Evolutionary conservation across 2,797 vertebrate genomes (phyloP).

Genomic region (Apodemus agrarius): DNA sequence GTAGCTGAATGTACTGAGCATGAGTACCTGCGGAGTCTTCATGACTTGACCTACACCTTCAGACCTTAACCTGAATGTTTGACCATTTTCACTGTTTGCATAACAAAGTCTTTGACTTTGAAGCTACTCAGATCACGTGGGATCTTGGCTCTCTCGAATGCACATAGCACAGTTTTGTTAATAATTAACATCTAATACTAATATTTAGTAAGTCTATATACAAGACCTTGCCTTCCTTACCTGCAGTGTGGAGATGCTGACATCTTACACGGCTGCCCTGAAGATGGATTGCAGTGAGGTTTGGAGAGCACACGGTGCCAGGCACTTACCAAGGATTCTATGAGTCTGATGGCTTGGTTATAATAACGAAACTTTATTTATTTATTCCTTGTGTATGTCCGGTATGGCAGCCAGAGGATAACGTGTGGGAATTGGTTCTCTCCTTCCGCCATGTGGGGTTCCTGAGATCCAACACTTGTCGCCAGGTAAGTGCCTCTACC

Average conservation of each 20-base stretch:
- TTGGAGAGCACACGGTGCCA: neutral
- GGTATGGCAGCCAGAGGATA: neutral
- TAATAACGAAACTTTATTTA: neutral
- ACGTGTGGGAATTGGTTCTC: neutral
- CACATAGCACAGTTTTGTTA: neutral
- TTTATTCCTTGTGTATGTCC: neutral
- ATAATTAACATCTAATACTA: neutral
- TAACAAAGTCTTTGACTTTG: neutral
- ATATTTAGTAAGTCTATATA: neutral
- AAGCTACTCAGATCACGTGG: slow-evolving; percentile 25
- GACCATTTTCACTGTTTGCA: neutral
- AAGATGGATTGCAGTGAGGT: neutral
- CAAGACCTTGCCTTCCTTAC: neutral
- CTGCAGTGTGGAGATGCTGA: neutral
- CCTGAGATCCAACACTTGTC: neutral
- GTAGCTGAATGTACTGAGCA: neutral
- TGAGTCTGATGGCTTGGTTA: neutral
- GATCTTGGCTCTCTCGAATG: neutral
- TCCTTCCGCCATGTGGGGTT: neutral
- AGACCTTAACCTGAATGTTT: neutral
- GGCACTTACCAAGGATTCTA: neutral
- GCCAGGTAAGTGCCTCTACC: neutral
- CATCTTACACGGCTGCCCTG: neutral
- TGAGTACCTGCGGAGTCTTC: neutral
- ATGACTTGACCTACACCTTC: neutral